Percentiles rank a stretch among this genome's conserved stretches.
phyloP scores from a whole-genome alignment of 1,140 invertebrate genomes.

The Thereuonema tuberculata region DNA sequence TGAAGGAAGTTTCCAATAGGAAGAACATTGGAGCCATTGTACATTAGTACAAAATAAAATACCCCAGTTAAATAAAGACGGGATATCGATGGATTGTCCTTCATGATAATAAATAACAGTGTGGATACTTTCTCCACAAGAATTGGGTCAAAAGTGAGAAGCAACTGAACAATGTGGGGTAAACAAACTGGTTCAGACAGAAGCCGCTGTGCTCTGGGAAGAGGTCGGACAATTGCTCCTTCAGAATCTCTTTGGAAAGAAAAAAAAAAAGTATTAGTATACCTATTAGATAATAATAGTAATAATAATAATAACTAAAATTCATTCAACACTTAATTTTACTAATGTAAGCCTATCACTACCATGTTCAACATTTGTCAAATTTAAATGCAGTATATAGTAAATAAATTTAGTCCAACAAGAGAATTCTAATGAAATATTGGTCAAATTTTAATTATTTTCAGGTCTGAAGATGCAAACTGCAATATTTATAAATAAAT shows the following conservation, averaged over 20 bases:
- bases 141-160: slow-evolving; percentile 94
- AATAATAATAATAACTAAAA: not conserved
- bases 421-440: too few relatives aligned
- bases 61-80: slow-evolving; percentile 90
- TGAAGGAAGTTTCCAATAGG: slow-evolving; percentile 89
- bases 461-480: too few relatives aligned
- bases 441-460: too few relatives aligned
- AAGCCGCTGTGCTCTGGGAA: slow-evolving; percentile 79
- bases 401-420: too few relatives aligned
- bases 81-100: slow-evolving; percentile 88
- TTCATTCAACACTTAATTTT: too few relatives aligned
- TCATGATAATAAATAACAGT: slow-evolving; percentile 72
- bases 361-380: too few relatives aligned
- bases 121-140: slow-evolving; percentile 85
- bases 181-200: slow-evolving; percentile 76
- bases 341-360: too few relatives aligned
- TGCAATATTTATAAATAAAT: too few relatives aligned
- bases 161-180: slow-evolving; percentile 88
- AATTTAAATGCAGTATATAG: too few relatives aligned
- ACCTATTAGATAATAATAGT: too few relatives aligned
- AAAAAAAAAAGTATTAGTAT: slow-evolving; percentile 22
- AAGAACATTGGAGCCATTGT: slow-evolving; percentile 94
- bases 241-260: slow-evolving; percentile 63
- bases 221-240: slow-evolving; percentile 82
- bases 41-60: slow-evolving; percentile 99